Base-by-base conservation (phyloP, 2,797 vertebrate genomes). In the Ctenochaetus hawaiiensis region DNA sequence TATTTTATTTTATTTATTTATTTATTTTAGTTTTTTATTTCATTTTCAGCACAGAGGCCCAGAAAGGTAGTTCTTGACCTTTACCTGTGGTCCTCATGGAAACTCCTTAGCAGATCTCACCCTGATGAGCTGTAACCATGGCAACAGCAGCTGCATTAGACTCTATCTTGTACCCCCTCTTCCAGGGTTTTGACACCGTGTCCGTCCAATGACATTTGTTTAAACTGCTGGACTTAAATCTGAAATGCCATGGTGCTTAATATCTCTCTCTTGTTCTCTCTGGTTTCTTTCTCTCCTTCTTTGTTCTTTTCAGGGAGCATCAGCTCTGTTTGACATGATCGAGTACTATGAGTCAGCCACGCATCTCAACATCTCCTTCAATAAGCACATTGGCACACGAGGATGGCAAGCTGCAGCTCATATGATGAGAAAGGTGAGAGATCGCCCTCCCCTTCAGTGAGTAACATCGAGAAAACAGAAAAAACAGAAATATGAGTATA, bases 311-410 rank as follows among this genome's bases (percentile, higher is more conserved):
- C 90, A 99, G 97, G 98, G 98, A 1, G 97, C 98, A 1, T 98
- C 98, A 0, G 97, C 98, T 5, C 89, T 99, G 8, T 99, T 99
- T 1, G 98, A 99, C 85, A 99, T 99, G 98, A 98, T 99, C 0
- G 97, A 99, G 79, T 99, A 99, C 83, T 99, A 99, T 0, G 98
- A 99, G 91, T 99, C 98, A 0, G 97, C 98, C 64, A 98, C 97
- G 0, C 98, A 98, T 91, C 97, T 99, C 91, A 99, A 98, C 93
- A 98, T 99, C 91, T 98, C 97, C 78, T 97, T 95, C 84, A 99
- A 99, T 93, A 98, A 98, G 91, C 97, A 98, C 96, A 98, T 99
- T 0, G 98, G 98, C 89, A 96, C 97, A 0, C 94, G 98, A 0
- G 98, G 98, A 75, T 99, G 98, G 98, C 98, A 99, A 93, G 97